Evolutionary conservation across 1,140 invertebrate species (phyloP), one percentile per base, ranked within the genome.

Genomic region (Ceratina japonica): DNA sequence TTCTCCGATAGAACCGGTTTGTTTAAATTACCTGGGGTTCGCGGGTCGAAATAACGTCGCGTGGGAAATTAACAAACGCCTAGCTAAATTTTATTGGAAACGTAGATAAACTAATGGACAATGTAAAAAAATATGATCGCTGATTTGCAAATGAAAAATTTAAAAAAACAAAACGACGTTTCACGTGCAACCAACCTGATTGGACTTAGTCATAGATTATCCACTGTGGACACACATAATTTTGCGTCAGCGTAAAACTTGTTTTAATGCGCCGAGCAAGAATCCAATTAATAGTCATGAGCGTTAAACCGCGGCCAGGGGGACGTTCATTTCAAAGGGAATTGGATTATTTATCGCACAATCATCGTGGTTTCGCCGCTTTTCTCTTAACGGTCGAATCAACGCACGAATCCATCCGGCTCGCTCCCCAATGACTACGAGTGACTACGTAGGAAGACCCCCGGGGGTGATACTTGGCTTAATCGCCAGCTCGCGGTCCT

Each of bases 401-500:
- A 54, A 44, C 75, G 61, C 74, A 44, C 51, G 63, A 54, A 70
- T 72, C n/a, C 68, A 61, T 37, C 73, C 56, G 62, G 64, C 58
- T 66, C 27, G 69, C 81, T 83, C 37, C 82, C 65, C 77, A 8
- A 7, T 3, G 44, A 69, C 13, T 56, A 63, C 15, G 51, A 64
- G 68, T 37, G 82, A 80, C 71, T 75, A 75, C 72, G 72, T 44
- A 80, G 61, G 79, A 63, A 80, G 83, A 84, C 84, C 83, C 76
- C 79, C 76, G 80, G 76, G 74, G 83, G 78, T 75, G 80, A 79
- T 80, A 84, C 79, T 85, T 72, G 31, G 75, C 66, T 86, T 87
- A 87, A 87, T 87, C 87, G 86, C 79, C 86, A 86, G 86, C 82
- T 80, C 74, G 82, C 79, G 79, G 80, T 87, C 86, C 80, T 86